Evolutionary conservation across 2,113 vertebrate genomes (phyloP), one percentile per base, ranked within the genome.

Genomic region (Lophotis ruficrista): DNA sequence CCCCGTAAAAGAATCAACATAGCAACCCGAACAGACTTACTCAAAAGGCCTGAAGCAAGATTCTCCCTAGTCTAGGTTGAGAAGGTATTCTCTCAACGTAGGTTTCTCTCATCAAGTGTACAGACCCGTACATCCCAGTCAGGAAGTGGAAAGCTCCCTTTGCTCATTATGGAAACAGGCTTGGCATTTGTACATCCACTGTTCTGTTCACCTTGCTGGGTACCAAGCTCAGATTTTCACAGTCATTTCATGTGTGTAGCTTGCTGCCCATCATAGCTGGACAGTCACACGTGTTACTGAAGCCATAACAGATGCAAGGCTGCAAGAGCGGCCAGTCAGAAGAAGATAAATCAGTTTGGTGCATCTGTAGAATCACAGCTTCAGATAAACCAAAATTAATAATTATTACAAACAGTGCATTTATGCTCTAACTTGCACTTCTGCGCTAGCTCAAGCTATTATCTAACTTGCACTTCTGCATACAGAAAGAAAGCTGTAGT

Each of bases 281-380:
- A 57, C 3, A 50, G n/a, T n/a, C 47, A 78, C 41, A 53, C 17
- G 16, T 50, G 25, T 15, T 50, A 82, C 9, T 23, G 53, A 54
- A 61, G 72, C 38, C 71, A 64, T 1, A 3, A 57, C 4, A 78
- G 24, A n/a, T 22, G 8, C 9, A 61, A 54, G 19, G 24, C 33
- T 75, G 47, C 31, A 53, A 48, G 8, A 77, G 43, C 7, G 9
- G 28, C 30, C 28, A 50, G 22, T 2, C 3, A 35, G 28, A 83
- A 8, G 21, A 82, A 9, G 25, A 58, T 0, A 47, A 4, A 86
- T 25, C 2, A 1, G 7, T 72, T 24, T 41, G 50, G 28, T 60
- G 12, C 12, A 25, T 78, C 66, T 30, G 10, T 2, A 62, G 37
- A 53, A n/a, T 48, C 20, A 35, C 1, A 54, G 31, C 35, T 50